Evolutionary conservation across 2,888 invertebrate species (phyloP), one percentile per base, ranked within the genome.

Genomic region (Epistrophe grossulariae): DNA sequence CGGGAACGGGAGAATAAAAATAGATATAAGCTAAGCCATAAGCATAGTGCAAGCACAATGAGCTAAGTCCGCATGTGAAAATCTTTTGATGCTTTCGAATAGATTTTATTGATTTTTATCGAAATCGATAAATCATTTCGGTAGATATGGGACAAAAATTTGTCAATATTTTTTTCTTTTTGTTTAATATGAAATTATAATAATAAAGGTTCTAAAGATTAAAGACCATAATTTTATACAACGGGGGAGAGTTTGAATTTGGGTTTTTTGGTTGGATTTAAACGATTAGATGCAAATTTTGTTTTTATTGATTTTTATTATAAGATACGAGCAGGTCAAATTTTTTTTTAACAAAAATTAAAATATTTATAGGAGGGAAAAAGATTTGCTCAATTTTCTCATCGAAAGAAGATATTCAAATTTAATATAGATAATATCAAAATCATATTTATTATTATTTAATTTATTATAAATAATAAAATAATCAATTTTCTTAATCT

Each of bases 81-180:
- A 17, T 19, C 9, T 3, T 2, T 13, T 35, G 35, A 31, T 28
- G 11, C 17, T 66, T 66, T 48, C 1, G 17, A 62, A 38, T 35
- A 50, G 35, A 66, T 68, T 68, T 68, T 66, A 68, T 50, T 50
- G 50, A 68, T 50, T 35, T 62, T 68, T 50, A 68, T 68, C 15
- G 50, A 10, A 50, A 17, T 35, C 35, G 38, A 68, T 68, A 68
- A 68, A 50, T 68, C 50, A 68, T 68, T 68, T 68, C 9, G 15
- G 7, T 35, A 50, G 19, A 68, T 38, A 38, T 50, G 48, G 50
- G 38, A 38, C 15, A 50, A 68, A 24, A 68, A 68, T 68, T 68
- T 68, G 50, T 68, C 68, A 68, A 15, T 13, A 50, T 17, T 35
- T 68, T 10, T 35, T 38, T 13, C 9, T 35, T 35, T 35, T 35